Percentiles rank a stretch among this genome's conserved stretches.
phyloP scores from a whole-genome alignment of 2,888 invertebrate genomes.

The Bombylius discolor region DNA sequence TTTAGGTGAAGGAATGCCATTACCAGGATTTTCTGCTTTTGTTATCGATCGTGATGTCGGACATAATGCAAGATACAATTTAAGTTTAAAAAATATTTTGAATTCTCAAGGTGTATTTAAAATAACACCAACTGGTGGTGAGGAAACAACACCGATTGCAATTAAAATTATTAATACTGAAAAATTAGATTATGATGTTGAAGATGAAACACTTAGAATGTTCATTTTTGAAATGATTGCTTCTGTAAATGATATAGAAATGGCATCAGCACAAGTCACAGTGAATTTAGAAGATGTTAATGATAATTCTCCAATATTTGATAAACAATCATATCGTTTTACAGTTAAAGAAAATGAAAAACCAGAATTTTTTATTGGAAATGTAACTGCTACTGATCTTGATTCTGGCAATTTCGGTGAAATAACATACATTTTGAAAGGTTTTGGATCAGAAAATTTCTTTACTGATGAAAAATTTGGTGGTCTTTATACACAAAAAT shows the following conservation, averaged over 20 bases:
- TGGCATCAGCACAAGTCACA: conserved; percentile 47
- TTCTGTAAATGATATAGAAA: conserved; percentile 41
- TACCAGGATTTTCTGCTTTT: conserved; percentile 59
- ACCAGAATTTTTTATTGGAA: conserved; percentile 47
- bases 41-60: conserved; percentile 62
- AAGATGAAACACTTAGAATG: conserved; percentile 42
- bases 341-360: conserved; percentile 52
- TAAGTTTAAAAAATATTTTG: conserved; percentile 46
- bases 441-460: conserved; percentile 68
- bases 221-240: conserved; percentile 58
- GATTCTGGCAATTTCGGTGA: conserved; percentile 62
- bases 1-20: conserved; percentile 52
- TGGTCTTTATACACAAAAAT: conserved; percentile 49
- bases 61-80: conserved; percentile 55
- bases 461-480: conserved; percentile 53
- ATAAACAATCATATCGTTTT: conserved; percentile 48
- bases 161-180: conserved; percentile 53
- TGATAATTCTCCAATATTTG: conserved; percentile 63
- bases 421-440: conserved; percentile 59
- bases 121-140: conserved; percentile 52
- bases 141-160: conserved; percentile 61
- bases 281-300: conserved; percentile 61
- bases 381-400: conserved; percentile 53
- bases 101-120: conserved; percentile 47
- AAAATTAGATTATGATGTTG: conserved; percentile 58